Percentiles rank a stretch among this genome's conserved stretches.
These are phyloP conservation scores for Lophotis ruficrista DNA, from an alignment of 2,113 vertebrate genomes.

Conservation along the genomic window DNA sequence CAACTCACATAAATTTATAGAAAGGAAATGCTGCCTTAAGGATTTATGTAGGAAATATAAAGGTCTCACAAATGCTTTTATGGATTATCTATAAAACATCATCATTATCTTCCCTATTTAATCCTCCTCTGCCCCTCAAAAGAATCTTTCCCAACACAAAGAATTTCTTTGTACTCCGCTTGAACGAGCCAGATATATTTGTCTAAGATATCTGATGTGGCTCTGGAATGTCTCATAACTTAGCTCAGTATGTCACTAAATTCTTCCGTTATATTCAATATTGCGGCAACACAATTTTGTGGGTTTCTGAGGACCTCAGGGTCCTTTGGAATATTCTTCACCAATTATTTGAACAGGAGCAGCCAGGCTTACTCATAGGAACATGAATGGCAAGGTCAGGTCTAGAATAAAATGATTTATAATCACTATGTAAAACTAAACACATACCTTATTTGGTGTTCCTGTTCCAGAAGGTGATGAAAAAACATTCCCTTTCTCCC, in stretches of 20 bases:
- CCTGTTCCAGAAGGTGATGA: slow-evolving; percentile 79
- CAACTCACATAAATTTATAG: neutral
- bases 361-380: neutral
- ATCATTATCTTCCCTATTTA: neutral
- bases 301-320: neutral
- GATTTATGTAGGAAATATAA: neutral
- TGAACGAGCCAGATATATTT: slow-evolving; percentile 8
- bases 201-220: neutral
- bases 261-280: neutral
- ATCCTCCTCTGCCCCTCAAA: neutral
- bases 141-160: neutral
- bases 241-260: slow-evolving; percentile 19
- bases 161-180: slow-evolving; percentile 1
- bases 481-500: slow-evolving; percentile 94
- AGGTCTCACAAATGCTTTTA: neutral
- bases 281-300: neutral
- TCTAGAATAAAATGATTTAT: neutral
- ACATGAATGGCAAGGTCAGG: neutral
- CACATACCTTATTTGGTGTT: slow-evolving; percentile 87
- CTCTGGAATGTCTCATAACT: slow-evolving; percentile 43
- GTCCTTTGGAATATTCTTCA: neutral
- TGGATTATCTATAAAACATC: neutral
- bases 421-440: neutral
- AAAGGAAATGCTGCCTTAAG: neutral
- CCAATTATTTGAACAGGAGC: neutral